Base-by-base conservation (phyloP, 1,140 invertebrate genomes). In the Heliconius himera region DNA sequence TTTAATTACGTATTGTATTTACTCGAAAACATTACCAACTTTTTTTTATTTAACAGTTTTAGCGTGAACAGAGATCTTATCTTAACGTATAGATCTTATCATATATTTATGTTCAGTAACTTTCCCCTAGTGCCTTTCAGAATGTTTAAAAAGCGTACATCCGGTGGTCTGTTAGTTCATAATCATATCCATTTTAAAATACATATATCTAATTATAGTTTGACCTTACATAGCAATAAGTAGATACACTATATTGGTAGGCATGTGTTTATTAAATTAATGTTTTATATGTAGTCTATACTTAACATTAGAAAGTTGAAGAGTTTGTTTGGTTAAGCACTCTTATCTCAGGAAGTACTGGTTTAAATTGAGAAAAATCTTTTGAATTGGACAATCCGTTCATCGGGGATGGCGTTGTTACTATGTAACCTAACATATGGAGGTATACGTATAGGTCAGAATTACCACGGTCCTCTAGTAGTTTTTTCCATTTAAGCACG, bases 81-180 rank as follows among this genome's bases (percentile, higher is more conserved):
- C 20, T n/a, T 20, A 20, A 9, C n/a, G 54, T 22, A 56, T 56
- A 56, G 20, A 56, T 56, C 2, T 56, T 9, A 56, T 56, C 54
- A 22, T 22, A 56, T 56, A 20, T 56, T 56, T 22, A 56, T 56
- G 20, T 20, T 26, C 6, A 1, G 54, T 56, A 56, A n/a, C n/a
- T 56, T 56, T 56, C 20, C 54, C 26, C n/a, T 26, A 26, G 8
- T 56, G 60, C 60, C 60, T 76, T 72, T 76, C 66, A 46, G 54
- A 75, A 76, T 70, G 26, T 76, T 76, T 70, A 56, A 76, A 76
- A 76, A 70, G 74, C 74, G 74, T 76, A 49, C n/a, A 60, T 76
- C 74, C 60, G 56, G 74, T 70, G n/a, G 1, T 75, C n/a, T 75
- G 22, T 36, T 56, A 26, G n/a, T n/a, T 22, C 18, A 56, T 56